These are phyloP conservation scores for Caradrina kadenii DNA, from an alignment of 2,888 invertebrate species.

Conservation along the genomic window DNA sequence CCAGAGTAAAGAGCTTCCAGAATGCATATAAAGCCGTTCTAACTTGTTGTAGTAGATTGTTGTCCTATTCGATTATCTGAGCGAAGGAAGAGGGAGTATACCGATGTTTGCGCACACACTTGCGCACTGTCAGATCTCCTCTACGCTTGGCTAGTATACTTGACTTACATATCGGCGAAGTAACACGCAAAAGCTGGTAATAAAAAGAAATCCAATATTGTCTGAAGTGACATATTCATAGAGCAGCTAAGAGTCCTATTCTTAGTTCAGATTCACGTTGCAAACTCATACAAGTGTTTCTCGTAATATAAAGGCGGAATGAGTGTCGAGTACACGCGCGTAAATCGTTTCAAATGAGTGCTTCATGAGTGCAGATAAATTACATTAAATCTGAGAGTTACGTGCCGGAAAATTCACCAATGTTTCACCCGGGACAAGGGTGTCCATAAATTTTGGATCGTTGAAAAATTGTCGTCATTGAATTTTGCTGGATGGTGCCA, in stretches of 20 bases:
- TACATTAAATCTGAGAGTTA: conserved; percentile 82
- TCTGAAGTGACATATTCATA: conserved; percentile 10
- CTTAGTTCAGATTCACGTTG: conserved; percentile 6
- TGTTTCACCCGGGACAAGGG: conserved; percentile 68
- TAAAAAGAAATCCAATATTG: no score
- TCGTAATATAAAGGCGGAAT: conserved; percentile 51
- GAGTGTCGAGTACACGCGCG: conserved; percentile 71
- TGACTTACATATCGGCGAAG: no score
- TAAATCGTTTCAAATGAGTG: conserved; percentile 83
- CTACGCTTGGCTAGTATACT: no score
- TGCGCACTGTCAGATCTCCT: no score
- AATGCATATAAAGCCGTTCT: no score
- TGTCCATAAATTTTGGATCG: conserved; percentile 54
- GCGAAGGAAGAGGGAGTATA: no score
- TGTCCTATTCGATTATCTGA: no score
- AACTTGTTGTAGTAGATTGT: no score
- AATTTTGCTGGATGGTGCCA: neutral
- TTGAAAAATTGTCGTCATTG: conserved; percentile 13
- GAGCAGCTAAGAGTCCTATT: neutral
- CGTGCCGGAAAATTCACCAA: conserved; percentile 82
- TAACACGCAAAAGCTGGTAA: no score
- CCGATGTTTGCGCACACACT: no score
- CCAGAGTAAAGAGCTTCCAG: no score
- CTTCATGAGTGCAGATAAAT: conserved; percentile 85
- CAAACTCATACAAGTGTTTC: conserved; percentile 55